Base-by-base conservation (phyloP, 2,797 vertebrate genomes). In the Poeciliopsis paucimaculata region DNA sequence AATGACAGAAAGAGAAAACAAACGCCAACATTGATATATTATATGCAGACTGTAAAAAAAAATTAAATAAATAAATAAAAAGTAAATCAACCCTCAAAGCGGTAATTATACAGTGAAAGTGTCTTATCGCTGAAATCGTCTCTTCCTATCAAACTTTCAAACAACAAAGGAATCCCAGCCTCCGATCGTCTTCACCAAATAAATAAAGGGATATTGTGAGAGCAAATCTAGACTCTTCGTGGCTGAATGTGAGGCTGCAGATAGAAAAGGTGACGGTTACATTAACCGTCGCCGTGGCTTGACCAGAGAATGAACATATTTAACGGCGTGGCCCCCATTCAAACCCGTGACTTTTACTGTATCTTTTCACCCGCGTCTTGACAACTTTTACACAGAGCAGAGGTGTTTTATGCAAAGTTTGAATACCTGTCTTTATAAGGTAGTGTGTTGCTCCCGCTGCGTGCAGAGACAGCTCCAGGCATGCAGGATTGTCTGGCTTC, bases 401-500 rank as follows among this genome's bases (percentile, higher is more conserved):
- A 71, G 72, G 85, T 9, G 55, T 88, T 87, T 92, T 85, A 90
- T 86, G 83, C 91, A 85, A 91, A 88, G 91, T 86, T 89, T 90
- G 93, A 94, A 95, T 96, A 94, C 93, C 92, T 94, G 93, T 93
- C 95, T 96, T 95, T 95, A 95, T 95, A 95, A 95, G 94, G 94
- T 82, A 95, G 94, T 86, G 91, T 62, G 87, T 73, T 76, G 81
- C 85, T 83, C 78, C 84, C 39, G 83, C 84, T 85, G 84, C 86
- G 57, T 90, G 86, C 89, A 75, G 82, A 86, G 87, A 84, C 83
- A 86, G 86, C 66, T 89, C 75, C 81, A 88, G 88, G 83, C 85
- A 77, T 45, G 85, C 86, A 73, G 80, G 76, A 77, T 79, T 74
- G 88, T 92, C 89, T 82, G 45, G 74, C 79, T 57, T 72, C 34